Conservation (phyloP, 2,888 invertebrate species). For the Noctua comes region DNA sequence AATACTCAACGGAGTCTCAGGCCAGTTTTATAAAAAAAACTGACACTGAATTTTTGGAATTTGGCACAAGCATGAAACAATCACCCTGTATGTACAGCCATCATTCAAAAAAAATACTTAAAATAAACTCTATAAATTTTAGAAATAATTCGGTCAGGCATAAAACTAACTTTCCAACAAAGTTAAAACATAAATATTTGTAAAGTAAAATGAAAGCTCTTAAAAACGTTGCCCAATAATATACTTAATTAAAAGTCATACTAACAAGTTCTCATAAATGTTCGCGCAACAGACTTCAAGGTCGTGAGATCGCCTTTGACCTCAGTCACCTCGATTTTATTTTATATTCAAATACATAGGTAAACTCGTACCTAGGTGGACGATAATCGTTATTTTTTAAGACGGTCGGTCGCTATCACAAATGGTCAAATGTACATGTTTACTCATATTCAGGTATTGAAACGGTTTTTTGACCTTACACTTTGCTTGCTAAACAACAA, state of each 20-base stretch:
- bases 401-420: constrained; percentile 35
- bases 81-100: neutral
- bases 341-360: constrained; percentile 49
- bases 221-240: constrained; percentile 44
- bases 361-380: constrained; percentile 31
- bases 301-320: constrained; percentile 59
- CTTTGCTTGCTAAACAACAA: neutral
- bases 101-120: neutral
- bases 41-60: neutral
- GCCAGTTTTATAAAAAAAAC: neutral
- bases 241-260: constrained; percentile 49
- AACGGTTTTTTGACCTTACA: constrained; percentile 20
- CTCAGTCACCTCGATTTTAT: constrained; percentile 38
- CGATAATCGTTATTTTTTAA: constrained; percentile 57
- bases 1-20: neutral
- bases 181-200: constrained; percentile 1
- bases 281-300: constrained; percentile 50
- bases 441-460: constrained; percentile 15
- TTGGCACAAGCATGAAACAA: neutral
- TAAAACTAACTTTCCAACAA: constrained; percentile 32
- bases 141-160: constrained; percentile 16
- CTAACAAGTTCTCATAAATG: constrained; percentile 38
- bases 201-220: constrained; percentile 41
- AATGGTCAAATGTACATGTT: constrained; percentile 16
- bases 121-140: neutral